Conservation (phyloP, 2,888 invertebrate species). For the Agrenia bidenticulata region DNA sequence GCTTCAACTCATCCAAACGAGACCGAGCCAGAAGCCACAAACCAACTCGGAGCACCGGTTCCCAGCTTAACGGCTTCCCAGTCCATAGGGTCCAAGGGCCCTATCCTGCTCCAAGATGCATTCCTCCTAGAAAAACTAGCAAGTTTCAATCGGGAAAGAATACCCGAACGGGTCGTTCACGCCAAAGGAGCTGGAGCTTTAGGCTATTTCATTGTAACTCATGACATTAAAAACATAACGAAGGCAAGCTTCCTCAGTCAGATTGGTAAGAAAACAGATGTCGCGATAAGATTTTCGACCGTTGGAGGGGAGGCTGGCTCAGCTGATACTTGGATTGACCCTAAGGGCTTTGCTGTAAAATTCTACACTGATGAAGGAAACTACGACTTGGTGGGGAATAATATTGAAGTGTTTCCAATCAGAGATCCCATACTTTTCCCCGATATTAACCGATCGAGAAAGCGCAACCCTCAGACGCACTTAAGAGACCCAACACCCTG, state of each 20-base stretch:
- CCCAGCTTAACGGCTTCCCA: slow-evolving; percentile 55
- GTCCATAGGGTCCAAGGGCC: slow-evolving; percentile 84
- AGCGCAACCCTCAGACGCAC: slow-evolving; percentile 88
- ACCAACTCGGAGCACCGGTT: background rate
- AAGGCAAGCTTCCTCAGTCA: slow-evolving; percentile 26
- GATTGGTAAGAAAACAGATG: slow-evolving; percentile 59
- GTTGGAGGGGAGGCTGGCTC: slow-evolving; percentile 85
- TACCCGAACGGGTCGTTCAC: slow-evolving; percentile 93
- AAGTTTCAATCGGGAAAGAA: slow-evolving; percentile 86
- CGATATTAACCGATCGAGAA: slow-evolving; percentile 87
- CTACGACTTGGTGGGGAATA: slow-evolving; percentile 91
- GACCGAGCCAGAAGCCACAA: background rate
- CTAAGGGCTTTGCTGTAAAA: slow-evolving; percentile 77
- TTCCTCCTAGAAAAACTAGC: slow-evolving; percentile 75
- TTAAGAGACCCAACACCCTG: slow-evolving; percentile 92
- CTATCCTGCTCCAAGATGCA: slow-evolving; percentile 81
- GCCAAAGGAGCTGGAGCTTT: slow-evolving; percentile 81
- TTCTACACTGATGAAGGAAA: slow-evolving; percentile 90
- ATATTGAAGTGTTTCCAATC: slow-evolving; percentile 89
- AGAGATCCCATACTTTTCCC: slow-evolving; percentile 88
- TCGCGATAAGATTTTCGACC: slow-evolving; percentile 80
- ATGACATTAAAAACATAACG: slow-evolving; percentile 26
- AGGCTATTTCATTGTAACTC: slow-evolving; percentile 26
- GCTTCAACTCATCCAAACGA: too few species aligned
- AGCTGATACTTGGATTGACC: slow-evolving; percentile 31